Base-by-base conservation (phyloP, 2,888 invertebrate genomes). In the Dynastes tityus region DNA sequence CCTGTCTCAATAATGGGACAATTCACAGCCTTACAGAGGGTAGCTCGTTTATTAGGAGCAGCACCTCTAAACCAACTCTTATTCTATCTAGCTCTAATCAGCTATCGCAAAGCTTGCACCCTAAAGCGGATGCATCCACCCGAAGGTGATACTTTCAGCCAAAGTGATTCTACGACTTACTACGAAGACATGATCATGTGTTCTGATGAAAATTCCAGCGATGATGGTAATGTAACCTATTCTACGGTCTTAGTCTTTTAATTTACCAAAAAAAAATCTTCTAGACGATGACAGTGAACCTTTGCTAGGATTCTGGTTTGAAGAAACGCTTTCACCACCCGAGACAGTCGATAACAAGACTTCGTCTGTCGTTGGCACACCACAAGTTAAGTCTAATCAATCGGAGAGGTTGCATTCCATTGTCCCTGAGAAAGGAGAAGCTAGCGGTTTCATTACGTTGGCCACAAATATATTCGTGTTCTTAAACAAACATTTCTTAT, bases 91-190 rank as follows among this genome's bases (percentile, higher is more conserved):
- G 96, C 97, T 29, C 95, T 96, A 4, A 95, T 97, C 53, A 95
- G 96, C 83, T 97, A 97, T 89, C 93, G 97, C 85, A 98, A 97
- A 90, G 96, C 96, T 0, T 96, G 96, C 81, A 94, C 95, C 77
- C 88, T 97, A 83, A 96, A 96, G 87, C 91, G 96, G 78, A 92
- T 94, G 65, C 95, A 95, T 89, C 95, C 95, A 79, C 93, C 95
- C 58, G 95, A 95, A 87, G 96, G 95, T 64, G 97, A 97, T 87
- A 95, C 95, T 68, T 92, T 94, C 80, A 95, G 94, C 87, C 94
- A 94, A 82, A 97, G 97, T 3, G 98, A 97, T 89, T 97, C 97
- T 9, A 97, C 97, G 68, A 97, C 97, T n/a, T 98, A 97, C 90
- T 97, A 97, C 89, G 97, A 97, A 89, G 97, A 98, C 89, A 95